Conservation (phyloP, 2,888 invertebrate species). For the Polietes domitor region DNA sequence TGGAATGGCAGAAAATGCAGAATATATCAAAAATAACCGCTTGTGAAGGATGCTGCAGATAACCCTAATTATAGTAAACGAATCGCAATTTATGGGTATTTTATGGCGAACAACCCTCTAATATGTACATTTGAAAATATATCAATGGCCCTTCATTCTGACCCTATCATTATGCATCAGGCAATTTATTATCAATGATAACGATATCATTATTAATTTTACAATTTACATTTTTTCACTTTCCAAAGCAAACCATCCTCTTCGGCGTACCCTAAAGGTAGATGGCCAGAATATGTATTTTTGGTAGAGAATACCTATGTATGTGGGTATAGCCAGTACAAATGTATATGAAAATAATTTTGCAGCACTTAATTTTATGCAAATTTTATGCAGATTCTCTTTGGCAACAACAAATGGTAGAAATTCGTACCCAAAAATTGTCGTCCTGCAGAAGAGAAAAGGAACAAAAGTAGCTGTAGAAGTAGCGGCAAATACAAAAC, state of each 20-base stretch:
- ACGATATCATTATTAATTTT: no score
- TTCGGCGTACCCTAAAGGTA: background rate
- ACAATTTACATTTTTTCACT: no score
- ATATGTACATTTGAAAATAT: no score
- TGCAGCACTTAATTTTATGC: slow-evolving; percentile 67
- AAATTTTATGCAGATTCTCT: slow-evolving; percentile 67
- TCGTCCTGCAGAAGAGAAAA: background rate
- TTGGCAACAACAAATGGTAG: slow-evolving; percentile 2
- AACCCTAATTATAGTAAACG: no score
- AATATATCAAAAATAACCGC: background rate
- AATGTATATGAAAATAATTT: slow-evolving; percentile 56
- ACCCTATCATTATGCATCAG: no score
- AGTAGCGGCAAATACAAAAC: background rate
- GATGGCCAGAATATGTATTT: background rate
- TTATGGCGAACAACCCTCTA: no score
- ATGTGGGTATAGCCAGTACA: background rate
- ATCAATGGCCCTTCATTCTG: no score
- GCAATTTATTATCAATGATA: no score
- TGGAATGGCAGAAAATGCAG: background rate
- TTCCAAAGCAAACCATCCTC: background rate
- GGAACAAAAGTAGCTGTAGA: background rate
- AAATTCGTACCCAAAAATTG: slow-evolving; percentile 10
- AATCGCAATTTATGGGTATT: no score
- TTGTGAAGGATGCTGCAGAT: no score
- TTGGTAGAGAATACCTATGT: background rate